A percentile compares a stretch with the other conserved stretches of the same genome.
Evolutionary conservation across 2,113 vertebrate genomes (phyloP).

Genomic region (Chaetura pelagica): DNA sequence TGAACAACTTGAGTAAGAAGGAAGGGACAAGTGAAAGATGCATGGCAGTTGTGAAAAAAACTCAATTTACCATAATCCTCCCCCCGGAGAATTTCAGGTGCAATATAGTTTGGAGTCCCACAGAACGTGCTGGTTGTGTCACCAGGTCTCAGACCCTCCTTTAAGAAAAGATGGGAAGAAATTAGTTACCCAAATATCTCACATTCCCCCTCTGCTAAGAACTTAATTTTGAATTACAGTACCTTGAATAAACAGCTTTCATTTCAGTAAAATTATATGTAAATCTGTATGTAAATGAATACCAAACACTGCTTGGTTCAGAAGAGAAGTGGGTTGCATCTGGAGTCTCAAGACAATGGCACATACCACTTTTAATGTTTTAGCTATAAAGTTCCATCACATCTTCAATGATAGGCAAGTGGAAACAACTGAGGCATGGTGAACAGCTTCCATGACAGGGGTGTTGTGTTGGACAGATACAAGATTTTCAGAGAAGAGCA

Average conservation of each 20-base stretch:
- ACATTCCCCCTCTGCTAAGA: neutral
- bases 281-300: neutral
- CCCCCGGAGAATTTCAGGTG: slow-evolving; percentile 96
- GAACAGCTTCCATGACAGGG: neutral
- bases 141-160: slow-evolving; percentile 97
- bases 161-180: slow-evolving; percentile 20
- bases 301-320: neutral
- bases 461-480: neutral
- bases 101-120: slow-evolving; percentile 98
- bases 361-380: neutral
- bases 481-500: neutral
- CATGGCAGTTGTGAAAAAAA: neutral
- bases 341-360: neutral
- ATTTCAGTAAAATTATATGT: neutral
- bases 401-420: fast-evolving
- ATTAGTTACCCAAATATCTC: neutral
- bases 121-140: slow-evolving; percentile 99
- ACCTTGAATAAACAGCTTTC: neutral
- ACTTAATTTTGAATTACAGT: neutral
- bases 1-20: neutral
- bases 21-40: neutral
- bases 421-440: neutral
- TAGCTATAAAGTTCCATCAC: neutral
- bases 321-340: neutral
- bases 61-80: slow-evolving; percentile 93